These are phyloP conservation scores for Semnornis frantzii DNA, from an alignment of 2,113 vertebrate species.

Conservation along the genomic window DNA sequence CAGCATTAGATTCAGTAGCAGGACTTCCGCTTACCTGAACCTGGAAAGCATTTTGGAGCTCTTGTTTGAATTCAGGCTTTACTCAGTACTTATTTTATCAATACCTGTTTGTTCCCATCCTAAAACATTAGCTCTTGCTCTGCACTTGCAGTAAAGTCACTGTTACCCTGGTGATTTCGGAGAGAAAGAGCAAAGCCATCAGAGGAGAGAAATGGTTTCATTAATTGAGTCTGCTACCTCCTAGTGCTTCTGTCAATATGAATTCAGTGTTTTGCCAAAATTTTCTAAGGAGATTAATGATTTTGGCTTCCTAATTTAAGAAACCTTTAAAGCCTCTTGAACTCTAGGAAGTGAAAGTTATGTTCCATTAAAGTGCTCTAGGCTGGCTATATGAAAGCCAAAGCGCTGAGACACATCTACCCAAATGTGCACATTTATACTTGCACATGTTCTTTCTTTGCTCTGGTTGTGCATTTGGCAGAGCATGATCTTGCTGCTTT, in stretches of 20 bases:
- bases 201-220: slow-evolving; percentile 31
- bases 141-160: not conserved
- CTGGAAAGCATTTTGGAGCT: not conserved
- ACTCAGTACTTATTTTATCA: not conserved
- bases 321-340: slow-evolving; percentile 20
- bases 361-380: not conserved
- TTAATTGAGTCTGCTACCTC: slow-evolving; percentile 43
- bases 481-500: not conserved
- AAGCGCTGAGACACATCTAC: not conserved
- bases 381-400: not conserved
- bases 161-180: slow-evolving; percentile 18
- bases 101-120: slow-evolving; percentile 2
- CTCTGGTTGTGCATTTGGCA: not conserved
- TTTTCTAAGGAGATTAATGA: slow-evolving; percentile 57
- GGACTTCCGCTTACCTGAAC: not conserved
- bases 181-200: slow-evolving; percentile 19
- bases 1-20: not conserved
- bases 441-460: not conserved
- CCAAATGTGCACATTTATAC: not conserved
- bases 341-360: not conserved
- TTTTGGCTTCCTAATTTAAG: slow-evolving; percentile 32
- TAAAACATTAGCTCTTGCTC: slow-evolving; percentile 8
- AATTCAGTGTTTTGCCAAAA: slow-evolving; percentile 47
- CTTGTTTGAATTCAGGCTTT: not conserved
- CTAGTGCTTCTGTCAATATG: slow-evolving; percentile 33